A percentile compares a stretch with the other conserved stretches of the same genome.
phyloP scores from a whole-genome alignment of 2,797 vertebrate genomes.

The Allobates femoralis region DNA sequence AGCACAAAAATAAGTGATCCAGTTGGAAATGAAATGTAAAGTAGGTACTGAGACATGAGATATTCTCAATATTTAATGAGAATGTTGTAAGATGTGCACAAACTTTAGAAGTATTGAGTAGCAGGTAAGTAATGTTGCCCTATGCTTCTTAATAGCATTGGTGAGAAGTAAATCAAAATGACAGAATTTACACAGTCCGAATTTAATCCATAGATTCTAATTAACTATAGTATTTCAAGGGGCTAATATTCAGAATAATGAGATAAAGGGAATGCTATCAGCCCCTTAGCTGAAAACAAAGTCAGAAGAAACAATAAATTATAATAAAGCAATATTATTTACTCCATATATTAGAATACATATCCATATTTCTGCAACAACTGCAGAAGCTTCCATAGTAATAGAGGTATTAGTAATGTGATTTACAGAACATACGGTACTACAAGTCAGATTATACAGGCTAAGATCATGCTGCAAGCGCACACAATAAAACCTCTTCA shows the following conservation, averaged over 20 bases:
- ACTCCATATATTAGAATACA: not conserved
- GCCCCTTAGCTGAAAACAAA: not conserved
- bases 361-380: not conserved
- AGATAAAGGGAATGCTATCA: not conserved
- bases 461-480: conserved; percentile 6
- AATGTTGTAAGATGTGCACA: conserved; percentile 38
- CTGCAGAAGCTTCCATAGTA: not conserved
- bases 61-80: conserved; percentile 46
- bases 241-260: not conserved
- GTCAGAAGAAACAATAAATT: not conserved
- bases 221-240: not conserved
- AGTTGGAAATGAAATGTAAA: conserved; percentile 32
- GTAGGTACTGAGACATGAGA: conserved; percentile 39
- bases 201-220: conserved; percentile 23
- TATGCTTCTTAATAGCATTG: conserved; percentile 1
- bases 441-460: not conserved
- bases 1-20: conserved; percentile 42
- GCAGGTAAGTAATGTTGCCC: conserved; percentile 47
- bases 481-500: not conserved
- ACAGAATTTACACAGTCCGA: no score
- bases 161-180: conserved; percentile 2
- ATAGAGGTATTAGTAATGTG: not conserved
- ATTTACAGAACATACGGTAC: not conserved
- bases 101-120: conserved; percentile 46
- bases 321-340: not conserved